Evolutionary conservation across 37 sponge, comb jelly and placozoan genomes (phyloP).

Genomic region (Beroe ovata): DNA sequence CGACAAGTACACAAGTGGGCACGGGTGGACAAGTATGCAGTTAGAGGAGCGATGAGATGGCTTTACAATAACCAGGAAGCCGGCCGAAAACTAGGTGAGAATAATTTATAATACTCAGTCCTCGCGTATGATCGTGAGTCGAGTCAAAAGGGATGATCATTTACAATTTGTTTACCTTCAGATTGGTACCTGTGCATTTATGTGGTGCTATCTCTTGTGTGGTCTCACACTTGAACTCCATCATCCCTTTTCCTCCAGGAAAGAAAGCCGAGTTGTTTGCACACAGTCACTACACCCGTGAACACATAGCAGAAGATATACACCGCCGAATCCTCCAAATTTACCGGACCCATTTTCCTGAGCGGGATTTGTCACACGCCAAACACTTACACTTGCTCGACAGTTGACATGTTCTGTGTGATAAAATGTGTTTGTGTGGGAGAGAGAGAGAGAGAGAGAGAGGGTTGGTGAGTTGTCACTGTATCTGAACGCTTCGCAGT

Average conservation of each 20-base stretch:
- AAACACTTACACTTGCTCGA: not conserved
- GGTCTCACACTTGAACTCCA: not conserved
- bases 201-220: not conserved
- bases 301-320: slow-evolving; percentile 17
- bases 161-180: too few relatives aligned
- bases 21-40: slow-evolving; percentile 36
- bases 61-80: slow-evolving; percentile 25
- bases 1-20: slow-evolving; percentile 37
- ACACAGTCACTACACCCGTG: slow-evolving; percentile 24
- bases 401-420: not conserved
- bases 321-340: slow-evolving; percentile 30
- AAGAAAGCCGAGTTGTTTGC: not conserved
- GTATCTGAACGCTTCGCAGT: too few relatives aligned
- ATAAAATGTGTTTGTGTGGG: too few relatives aligned
- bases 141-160: too few relatives aligned
- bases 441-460: too few relatives aligned
- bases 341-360: not conserved
- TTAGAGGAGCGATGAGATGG: slow-evolving; percentile 59
- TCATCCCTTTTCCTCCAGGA: not conserved
- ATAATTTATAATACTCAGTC: too few relatives aligned
- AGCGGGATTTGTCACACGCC: not conserved
- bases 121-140: too few relatives aligned
- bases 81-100: slow-evolving; percentile 6
- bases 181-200: not conserved
- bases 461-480: too few relatives aligned